Conservation (phyloP, 2,113 vertebrate genomes). For the Balaeniceps rex region DNA sequence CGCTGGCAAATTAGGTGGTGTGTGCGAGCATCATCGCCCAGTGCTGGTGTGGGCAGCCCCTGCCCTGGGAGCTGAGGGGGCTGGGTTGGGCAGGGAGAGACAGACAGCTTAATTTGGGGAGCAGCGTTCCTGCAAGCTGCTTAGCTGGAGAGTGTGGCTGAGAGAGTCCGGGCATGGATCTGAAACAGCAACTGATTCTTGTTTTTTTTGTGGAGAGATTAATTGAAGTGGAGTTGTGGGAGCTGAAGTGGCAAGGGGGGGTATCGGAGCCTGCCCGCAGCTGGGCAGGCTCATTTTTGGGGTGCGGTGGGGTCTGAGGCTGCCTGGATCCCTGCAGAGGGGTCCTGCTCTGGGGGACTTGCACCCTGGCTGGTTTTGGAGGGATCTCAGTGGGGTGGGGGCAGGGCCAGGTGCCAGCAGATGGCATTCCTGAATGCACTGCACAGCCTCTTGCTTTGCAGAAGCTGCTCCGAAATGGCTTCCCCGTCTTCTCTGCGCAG, state of each 20-base stretch:
- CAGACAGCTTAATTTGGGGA: neutral
- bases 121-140: neutral
- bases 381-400: neutral
- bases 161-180: neutral
- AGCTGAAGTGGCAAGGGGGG: neutral
- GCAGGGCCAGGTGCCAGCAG: neutral
- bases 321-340: neutral
- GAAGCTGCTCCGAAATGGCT: neutral
- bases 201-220: neutral
- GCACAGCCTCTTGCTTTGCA: neutral
- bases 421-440: neutral
- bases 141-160: neutral
- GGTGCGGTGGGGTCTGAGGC: neutral
- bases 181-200: neutral
- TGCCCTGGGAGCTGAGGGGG: neutral
- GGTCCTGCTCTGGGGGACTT: no score
- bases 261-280: neutral
- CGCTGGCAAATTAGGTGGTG: accelerated
- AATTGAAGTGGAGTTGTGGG: neutral
- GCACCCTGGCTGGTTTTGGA: neutral
- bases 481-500: accelerated
- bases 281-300: neutral
- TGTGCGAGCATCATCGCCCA: accelerated
- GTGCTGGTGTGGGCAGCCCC: neutral
- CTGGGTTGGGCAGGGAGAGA: no score